phyloP scores from a whole-genome alignment of 2,113 vertebrate species.

The Campylomormyrus numenius region DNA sequence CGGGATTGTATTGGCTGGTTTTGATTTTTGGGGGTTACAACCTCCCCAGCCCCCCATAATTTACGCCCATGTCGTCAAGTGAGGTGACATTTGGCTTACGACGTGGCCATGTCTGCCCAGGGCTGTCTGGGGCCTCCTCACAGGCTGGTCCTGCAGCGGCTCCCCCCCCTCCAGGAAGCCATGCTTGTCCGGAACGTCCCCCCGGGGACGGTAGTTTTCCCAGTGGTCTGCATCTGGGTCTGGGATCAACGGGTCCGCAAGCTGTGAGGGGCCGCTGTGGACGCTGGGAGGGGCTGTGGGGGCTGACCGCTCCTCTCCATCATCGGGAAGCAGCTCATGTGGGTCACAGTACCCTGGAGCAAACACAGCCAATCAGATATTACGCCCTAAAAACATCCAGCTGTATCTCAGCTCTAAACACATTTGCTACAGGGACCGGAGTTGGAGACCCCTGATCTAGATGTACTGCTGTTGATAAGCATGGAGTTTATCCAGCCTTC shows the following conservation, averaged over 20 bases:
- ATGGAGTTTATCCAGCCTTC: too few species aligned
- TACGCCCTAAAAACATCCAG: neutral
- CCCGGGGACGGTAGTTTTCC: conserved; percentile 48
- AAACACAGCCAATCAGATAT: neutral
- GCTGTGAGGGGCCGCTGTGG: conserved; percentile 12
- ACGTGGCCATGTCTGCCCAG: conserved; percentile 20
- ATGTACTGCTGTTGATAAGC: too few species aligned
- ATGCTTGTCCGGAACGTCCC: conserved; percentile 50
- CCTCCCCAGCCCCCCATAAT: too few species aligned
- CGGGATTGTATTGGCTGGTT: too few species aligned
- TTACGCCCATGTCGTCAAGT: neutral
- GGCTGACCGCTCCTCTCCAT: conserved; percentile 22
- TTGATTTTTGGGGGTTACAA: too few species aligned
- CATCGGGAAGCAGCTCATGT: conserved; percentile 35
- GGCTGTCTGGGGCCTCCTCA: conserved; percentile 20
- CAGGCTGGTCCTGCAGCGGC: conserved; percentile 39
- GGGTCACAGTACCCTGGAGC: conserved; percentile 48
- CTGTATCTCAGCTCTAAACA: neutral
- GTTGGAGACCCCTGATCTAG: too few species aligned
- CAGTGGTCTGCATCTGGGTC: conserved; percentile 41
- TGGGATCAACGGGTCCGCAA: conserved; percentile 30
- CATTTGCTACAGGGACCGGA: neutral
- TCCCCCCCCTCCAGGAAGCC: conserved; percentile 33
- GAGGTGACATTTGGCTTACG: neutral
- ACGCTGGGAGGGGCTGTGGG: neutral